Conservation (phyloP, 2,888 invertebrate species). For the Lasius platythorax region DNA sequence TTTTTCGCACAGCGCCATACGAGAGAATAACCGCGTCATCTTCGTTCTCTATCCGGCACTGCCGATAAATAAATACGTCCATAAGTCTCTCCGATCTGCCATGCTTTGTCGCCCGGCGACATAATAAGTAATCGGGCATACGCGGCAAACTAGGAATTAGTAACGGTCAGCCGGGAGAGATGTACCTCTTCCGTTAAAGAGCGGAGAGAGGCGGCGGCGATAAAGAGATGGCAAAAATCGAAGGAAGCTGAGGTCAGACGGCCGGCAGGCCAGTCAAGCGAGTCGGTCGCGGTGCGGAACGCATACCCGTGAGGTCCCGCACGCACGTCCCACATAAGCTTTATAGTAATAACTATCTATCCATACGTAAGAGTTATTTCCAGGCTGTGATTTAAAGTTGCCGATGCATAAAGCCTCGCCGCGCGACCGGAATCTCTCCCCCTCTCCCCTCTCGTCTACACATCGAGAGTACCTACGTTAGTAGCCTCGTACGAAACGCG, state of each 20-base stretch:
- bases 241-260: conserved; percentile 65
- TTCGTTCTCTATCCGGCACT: neutral
- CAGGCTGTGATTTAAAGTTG: conserved; percentile 77
- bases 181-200: conserved; percentile 48
- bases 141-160: conserved; percentile 47
- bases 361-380: conserved; percentile 74
- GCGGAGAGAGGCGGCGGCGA: conserved; percentile 19
- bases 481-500: conserved; percentile 43
- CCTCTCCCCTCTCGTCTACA: neutral
- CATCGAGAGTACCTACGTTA: conserved; percentile 40
- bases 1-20: neutral
- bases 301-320: conserved; percentile 49
- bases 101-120: conserved; percentile 40
- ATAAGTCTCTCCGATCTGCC: conserved; percentile 29
- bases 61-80: conserved; percentile 18
- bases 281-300: conserved; percentile 40
- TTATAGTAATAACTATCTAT: conserved; percentile 75
- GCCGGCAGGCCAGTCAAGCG: conserved; percentile 46
- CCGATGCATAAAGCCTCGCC: conserved; percentile 71
- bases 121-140: conserved; percentile 34
- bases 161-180: conserved; percentile 44
- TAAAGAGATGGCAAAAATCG: conserved; percentile 49
- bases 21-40: neutral
- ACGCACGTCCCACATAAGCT: conserved; percentile 70
- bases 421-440: conserved; percentile 42